phyloP scores from a whole-genome alignment of 2,888 invertebrate genomes.

The Euplagia quadripunctaria region DNA sequence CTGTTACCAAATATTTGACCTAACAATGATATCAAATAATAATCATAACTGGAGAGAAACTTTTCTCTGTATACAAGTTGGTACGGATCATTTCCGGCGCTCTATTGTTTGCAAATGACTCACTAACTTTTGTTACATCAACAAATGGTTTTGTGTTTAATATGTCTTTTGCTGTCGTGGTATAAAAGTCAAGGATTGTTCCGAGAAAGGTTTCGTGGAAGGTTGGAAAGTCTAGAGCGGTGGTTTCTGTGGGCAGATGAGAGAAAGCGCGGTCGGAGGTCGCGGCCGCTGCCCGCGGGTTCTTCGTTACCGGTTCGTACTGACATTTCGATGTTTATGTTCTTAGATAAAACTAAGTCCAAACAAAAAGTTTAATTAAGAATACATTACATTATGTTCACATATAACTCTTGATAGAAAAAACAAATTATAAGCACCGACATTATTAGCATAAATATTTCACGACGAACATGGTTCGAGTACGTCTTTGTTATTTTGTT shows the following conservation, averaged over 20 bases:
- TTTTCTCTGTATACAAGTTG: constrained; percentile 58
- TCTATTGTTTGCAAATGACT: constrained; percentile 79
- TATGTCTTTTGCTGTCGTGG: constrained; percentile 33
- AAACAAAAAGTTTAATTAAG: neutral
- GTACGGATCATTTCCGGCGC: constrained; percentile 67
- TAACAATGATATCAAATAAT: constrained; percentile 62
- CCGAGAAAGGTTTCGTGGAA: constrained; percentile 41
- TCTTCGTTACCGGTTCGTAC: constrained; percentile 48
- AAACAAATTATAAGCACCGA: too few relatives aligned
- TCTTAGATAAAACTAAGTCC: neutral
- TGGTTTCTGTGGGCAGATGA: constrained; percentile 57
- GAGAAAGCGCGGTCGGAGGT: constrained; percentile 77
- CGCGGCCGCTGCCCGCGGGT: constrained; percentile 53
- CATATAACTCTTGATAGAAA: too few relatives aligned
- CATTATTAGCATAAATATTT: constrained; percentile 24
- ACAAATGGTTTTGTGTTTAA: constrained; percentile 45
- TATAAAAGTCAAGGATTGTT: constrained; percentile 38
- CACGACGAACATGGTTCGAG: constrained; percentile 10
- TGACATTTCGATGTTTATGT: constrained; percentile 37
- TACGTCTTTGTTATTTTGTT: constrained; percentile 17
- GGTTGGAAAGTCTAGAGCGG: constrained; percentile 40
- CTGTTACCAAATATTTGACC: constrained; percentile 40
- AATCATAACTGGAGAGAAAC: constrained; percentile 65
- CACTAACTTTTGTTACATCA: constrained; percentile 59
- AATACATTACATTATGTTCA: too few relatives aligned